These are phyloP conservation scores for Melinaea marsaeus DNA, from an alignment of 2,888 invertebrate genomes.

Conservation along the genomic window DNA sequence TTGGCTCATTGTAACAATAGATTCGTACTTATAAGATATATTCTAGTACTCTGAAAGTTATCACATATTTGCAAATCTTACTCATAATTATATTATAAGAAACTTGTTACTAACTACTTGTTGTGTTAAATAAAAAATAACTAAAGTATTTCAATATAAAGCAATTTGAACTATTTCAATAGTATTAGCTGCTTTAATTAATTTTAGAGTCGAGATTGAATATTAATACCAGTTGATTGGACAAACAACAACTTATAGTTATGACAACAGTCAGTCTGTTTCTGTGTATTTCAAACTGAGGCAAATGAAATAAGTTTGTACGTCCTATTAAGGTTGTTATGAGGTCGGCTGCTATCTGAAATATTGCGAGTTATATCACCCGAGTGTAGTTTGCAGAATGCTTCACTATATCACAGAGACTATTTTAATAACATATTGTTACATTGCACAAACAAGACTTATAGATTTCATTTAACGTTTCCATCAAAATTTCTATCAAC, in stretches of 20 bases:
- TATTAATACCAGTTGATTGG: no score
- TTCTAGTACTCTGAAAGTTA: no score
- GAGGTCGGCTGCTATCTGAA: conserved; percentile 6
- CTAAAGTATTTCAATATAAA: neutral
- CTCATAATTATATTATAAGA: neutral
- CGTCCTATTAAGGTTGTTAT: neutral
- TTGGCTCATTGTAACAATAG: no score
- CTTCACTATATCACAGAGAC: neutral
- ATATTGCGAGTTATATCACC: neutral
- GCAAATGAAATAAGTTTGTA: no score
- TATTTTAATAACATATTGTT: neutral
- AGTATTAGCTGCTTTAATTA: conserved; percentile 2
- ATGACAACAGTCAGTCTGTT: no score
- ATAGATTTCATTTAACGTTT: no score
- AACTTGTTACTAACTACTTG: no score
- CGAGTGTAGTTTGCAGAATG: no score
- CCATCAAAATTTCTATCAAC: no score
- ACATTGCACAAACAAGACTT: neutral
- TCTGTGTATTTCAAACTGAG: no score
- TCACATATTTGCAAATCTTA: neutral
- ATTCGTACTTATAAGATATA: no score
- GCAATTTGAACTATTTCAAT: conserved; percentile 10
- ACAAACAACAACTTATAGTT: no score
- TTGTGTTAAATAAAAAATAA: neutral
- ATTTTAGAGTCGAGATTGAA: neutral